Conservation (phyloP, 2,113 vertebrate genomes). For the Scopus umbretta region DNA sequence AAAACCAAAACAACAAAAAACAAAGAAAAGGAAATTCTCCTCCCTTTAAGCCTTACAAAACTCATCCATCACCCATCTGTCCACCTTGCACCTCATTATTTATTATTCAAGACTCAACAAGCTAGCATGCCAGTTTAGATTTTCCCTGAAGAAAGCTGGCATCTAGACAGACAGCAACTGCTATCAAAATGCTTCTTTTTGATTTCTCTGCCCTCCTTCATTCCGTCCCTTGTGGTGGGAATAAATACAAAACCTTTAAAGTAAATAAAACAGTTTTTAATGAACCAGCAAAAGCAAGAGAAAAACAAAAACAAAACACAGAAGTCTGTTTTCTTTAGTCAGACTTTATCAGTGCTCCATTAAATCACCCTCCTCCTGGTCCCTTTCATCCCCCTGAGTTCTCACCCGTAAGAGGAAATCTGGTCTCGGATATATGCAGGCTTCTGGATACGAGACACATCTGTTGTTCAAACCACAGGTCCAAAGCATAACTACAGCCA, state of each 20-base stretch:
- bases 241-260: conserved; percentile 37
- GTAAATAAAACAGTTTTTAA: conserved; percentile 40
- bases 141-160: conserved; percentile 48
- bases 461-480: neutral
- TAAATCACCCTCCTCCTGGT: neutral
- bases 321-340: neutral
- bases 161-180: conserved; percentile 38
- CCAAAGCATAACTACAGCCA: neutral
- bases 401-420: neutral
- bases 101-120: conserved; percentile 58
- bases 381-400: neutral
- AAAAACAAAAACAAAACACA: neutral
- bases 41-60: conserved; percentile 5
- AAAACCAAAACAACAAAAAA: no score
- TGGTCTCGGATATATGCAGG: neutral
- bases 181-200: conserved; percentile 28
- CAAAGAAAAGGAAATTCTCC: neutral
- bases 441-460: neutral
- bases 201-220: conserved; percentile 13
- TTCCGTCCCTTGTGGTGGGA: neutral
- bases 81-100: conserved; percentile 58
- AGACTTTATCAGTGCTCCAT: neutral
- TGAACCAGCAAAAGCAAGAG: neutral
- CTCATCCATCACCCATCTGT: conserved; percentile 57
- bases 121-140: conserved; percentile 30